Percentiles rank a stretch among this genome's conserved stretches.
phyloP scores from a whole-genome alignment of 1,140 invertebrate genomes.

The Liolophura sinensis region DNA sequence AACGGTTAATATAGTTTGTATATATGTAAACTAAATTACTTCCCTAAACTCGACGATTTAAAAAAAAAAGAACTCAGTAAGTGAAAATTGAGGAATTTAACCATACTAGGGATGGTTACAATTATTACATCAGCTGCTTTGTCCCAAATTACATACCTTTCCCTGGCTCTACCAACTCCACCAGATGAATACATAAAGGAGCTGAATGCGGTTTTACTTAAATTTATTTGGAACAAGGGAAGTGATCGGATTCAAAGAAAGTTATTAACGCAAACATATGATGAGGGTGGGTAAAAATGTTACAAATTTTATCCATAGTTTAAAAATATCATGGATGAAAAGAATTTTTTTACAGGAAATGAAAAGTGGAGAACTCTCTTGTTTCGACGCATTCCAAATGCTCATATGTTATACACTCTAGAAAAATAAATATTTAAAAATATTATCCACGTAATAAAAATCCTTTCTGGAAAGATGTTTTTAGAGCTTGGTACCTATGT shows the following conservation, averaged over 20 bases:
- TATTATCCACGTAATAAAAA: too few species aligned
- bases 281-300: slow-evolving; percentile 4
- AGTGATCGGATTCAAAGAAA: slow-evolving; percentile 7
- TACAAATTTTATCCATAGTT: neutral
- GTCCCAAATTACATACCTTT: neutral
- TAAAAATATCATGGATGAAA: slow-evolving; percentile 12
- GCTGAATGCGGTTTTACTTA: neutral
- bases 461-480: too few species aligned
- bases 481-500: too few species aligned
- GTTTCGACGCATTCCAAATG: too few species aligned
- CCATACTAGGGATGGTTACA: slow-evolving; percentile 4
- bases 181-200: slow-evolving; percentile 2
- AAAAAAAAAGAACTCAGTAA: too few species aligned
- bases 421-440: too few species aligned
- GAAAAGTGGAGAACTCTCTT: too few species aligned
- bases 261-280: slow-evolving; percentile 3
- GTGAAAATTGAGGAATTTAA: neutral
- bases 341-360: too few species aligned
- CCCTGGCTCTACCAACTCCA: neutral
- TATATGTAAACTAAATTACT: too few species aligned
- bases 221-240: slow-evolving; percentile 6
- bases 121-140: too few species aligned
- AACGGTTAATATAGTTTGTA: too few species aligned
- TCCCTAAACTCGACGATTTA: neutral
- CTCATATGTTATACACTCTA: too few species aligned